A percentile compares a stretch with the other conserved stretches of the same genome.
These are phyloP conservation scores for Pseudomugil gertrudae DNA, from an alignment of 2,797 vertebrate species.

Conservation along the genomic window DNA sequence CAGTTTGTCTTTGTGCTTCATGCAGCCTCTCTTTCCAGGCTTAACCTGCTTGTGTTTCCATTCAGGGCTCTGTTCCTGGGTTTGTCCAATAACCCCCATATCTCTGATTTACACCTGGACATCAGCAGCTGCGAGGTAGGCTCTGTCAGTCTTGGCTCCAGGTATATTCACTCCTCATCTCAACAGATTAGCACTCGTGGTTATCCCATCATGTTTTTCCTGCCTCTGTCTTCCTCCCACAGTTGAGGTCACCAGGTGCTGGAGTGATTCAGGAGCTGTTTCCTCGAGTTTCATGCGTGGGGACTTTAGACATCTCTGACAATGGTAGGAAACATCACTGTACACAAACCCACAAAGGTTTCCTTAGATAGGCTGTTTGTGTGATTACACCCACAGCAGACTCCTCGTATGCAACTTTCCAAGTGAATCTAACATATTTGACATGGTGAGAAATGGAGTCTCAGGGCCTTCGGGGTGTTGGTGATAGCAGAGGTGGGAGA, in stretches of 20 bases:
- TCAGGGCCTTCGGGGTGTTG: not conserved
- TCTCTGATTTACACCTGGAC: conserved; percentile 91
- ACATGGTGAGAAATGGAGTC: not conserved
- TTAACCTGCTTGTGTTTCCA: conserved; percentile 31
- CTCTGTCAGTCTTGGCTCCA: conserved; percentile 19
- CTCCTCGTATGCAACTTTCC: not conserved
- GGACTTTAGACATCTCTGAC: conserved; percentile 90
- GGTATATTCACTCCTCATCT: conserved; percentile 37
- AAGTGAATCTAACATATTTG: conserved; percentile 1
- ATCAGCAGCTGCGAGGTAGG: conserved; percentile 92
- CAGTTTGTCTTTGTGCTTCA: not conserved
- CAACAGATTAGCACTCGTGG: conserved; percentile 31
- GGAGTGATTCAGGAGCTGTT: conserved; percentile 90
- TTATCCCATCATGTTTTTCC: conserved; percentile 36
- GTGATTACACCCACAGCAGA: not conserved
- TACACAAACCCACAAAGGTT: not conserved
- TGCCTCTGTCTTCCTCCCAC: conserved; percentile 52
- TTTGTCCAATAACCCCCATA: conserved; percentile 91
- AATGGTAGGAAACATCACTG: conserved; percentile 82
- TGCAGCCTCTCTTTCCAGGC: not conserved
- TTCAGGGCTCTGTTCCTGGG: conserved; percentile 90
- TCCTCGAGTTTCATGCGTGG: conserved; percentile 86
- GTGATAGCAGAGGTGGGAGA: not conserved
- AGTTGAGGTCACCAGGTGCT: conserved; percentile 90
- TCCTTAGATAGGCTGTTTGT: conserved; percentile 2